Percentiles rank a stretch among this genome's conserved stretches.
Conservation (phyloP, 2,113 vertebrate genomes). For the Perca fluviatilis region DNA sequence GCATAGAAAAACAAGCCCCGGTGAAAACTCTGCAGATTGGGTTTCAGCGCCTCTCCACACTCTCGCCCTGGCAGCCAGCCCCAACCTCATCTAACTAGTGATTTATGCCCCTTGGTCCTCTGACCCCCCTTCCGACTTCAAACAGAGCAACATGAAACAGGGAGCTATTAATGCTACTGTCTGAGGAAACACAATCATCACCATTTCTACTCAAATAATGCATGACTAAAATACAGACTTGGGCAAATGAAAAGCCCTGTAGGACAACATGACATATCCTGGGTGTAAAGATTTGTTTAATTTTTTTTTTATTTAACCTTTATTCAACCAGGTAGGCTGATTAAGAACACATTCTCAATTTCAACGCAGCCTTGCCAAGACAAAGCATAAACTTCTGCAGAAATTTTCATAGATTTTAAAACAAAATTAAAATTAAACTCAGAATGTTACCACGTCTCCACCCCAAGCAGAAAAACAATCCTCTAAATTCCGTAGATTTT, state of each 20-base stretch:
- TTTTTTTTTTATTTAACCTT: too few species aligned
- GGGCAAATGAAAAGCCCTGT: neutral
- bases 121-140: conserved; percentile 87
- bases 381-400: too few species aligned
- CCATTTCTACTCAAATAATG: neutral
- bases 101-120: conserved; percentile 89
- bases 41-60: conserved; percentile 86
- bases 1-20: conserved; percentile 85
- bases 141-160: conserved; percentile 83
- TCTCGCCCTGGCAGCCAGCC: conserved; percentile 39
- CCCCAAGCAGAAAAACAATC: too few species aligned
- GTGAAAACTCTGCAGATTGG: conserved; percentile 86
- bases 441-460: too few species aligned
- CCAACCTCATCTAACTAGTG: conserved; percentile 79
- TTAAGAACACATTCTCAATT: too few species aligned
- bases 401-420: too few species aligned
- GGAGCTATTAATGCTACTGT: conserved; percentile 21
- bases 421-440: too few species aligned
- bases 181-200: neutral
- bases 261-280: neutral
- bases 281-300: neutral
- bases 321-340: too few species aligned
- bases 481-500: too few species aligned
- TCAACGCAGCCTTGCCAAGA: too few species aligned
- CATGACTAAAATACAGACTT: neutral